Percentiles rank a stretch among this genome's conserved stretches.
These are phyloP conservation scores for Drosophila oshimai DNA, from an alignment of 1,140 invertebrate genomes.

Conservation along the genomic window DNA sequence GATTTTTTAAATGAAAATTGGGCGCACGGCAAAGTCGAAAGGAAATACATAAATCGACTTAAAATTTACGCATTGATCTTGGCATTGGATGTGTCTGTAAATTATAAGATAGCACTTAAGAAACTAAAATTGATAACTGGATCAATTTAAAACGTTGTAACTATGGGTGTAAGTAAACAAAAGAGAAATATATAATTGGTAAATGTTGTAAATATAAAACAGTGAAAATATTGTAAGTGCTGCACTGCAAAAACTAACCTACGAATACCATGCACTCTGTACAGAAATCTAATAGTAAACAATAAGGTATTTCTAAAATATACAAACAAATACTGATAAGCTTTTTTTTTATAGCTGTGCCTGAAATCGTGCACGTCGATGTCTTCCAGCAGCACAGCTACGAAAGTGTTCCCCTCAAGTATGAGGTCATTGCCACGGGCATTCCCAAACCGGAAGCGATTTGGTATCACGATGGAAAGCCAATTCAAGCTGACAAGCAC, in stretches of 20 bases:
- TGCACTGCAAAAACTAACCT: constrained; percentile 16
- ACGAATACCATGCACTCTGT: constrained; percentile 18
- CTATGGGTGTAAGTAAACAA: no score
- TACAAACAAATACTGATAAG: neutral
- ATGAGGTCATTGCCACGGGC: constrained; percentile 88
- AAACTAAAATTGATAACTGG: no score
- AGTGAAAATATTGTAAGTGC: constrained; percentile 6
- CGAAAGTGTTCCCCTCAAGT: constrained; percentile 89
- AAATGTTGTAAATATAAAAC: constrained; percentile 3
- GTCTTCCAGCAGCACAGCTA: constrained; percentile 89
- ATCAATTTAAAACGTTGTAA: no score
- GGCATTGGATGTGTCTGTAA: neutral
- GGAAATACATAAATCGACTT: constrained; percentile 5
- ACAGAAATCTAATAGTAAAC: constrained; percentile 18
- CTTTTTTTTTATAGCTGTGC: constrained; percentile 86
- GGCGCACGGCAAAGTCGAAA: neutral
- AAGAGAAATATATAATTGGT: neutral
- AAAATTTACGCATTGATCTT: constrained; percentile 3
- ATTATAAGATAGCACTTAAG: neutral
- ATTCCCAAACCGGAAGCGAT: constrained; percentile 89
- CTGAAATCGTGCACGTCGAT: constrained; percentile 88
- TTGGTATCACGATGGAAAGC: constrained; percentile 90
- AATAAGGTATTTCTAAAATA: neutral
- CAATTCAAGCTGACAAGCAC: constrained; percentile 85
- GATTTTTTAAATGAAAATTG: neutral